Base-by-base conservation (phyloP, 2,797 vertebrate species). In the Neosalanx taihuensis region DNA sequence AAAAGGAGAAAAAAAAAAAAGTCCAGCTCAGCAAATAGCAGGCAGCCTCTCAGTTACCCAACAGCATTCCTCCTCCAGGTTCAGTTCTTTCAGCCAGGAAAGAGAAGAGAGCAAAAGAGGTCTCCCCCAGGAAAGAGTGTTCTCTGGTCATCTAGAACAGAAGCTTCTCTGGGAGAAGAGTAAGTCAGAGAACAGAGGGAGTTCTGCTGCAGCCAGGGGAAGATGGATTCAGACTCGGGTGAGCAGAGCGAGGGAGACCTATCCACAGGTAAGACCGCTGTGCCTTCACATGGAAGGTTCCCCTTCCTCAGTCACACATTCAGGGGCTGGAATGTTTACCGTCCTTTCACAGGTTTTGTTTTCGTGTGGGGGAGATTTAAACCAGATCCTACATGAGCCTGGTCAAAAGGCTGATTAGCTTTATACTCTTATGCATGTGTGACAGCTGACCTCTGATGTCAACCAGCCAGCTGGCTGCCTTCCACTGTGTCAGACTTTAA, bases 141-240 rank as follows among this genome's bases (percentile, higher is more conserved):
- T 30, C 29, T 53, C 66, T 68, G 79, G n/a, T 23, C 37, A 12
- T 31, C 3, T 49, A 64, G 13, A 64, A 31, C 51, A 49, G 49
- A 9, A 49, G 58, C 35, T n/a, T 35, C 61, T 31, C 61, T 30
- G 7, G 65, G 76, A 72, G 58, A 61, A 33, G 61, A 69, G 62
- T 71, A n/a, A 67, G 69, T 46, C 26, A 61, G 18, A 75, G 37
- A 73, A 60, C 35, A 61, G 71, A 72, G 69, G 69, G 77, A 85
- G 76, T 70, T 26, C 23, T 83, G 84, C 78, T 85, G 76, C 73
- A 84, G 74, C 77, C 74, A 84, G 78, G 78, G 70, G 79, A 90
- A 90, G 91, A 99, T 99, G 97, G 97, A 98, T 88, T 97, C 96
- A 75, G 96, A 98, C 90, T 98, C 97, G 23, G 97, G 94, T 64